Conservation (phyloP, 2,888 invertebrate species). For the Agriopis leucophaearia region DNA sequence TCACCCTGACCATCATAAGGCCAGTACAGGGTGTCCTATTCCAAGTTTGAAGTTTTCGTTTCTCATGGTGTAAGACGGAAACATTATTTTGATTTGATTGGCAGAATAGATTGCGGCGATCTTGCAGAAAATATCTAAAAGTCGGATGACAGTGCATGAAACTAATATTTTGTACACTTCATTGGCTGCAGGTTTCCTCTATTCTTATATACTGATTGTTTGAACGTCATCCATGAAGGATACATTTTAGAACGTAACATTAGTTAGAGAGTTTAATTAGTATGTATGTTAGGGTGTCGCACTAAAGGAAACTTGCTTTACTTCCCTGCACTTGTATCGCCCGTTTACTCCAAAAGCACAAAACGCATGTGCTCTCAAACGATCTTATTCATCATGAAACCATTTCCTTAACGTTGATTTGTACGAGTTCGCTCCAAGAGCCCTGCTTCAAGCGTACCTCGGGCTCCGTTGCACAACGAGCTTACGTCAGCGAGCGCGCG, state of each 20-base stretch:
- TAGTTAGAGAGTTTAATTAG: background rate
- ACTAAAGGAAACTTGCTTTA: background rate
- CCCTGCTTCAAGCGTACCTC: conserved; percentile 82
- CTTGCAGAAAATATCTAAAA: too few relatives aligned
- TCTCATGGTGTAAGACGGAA: too few relatives aligned
- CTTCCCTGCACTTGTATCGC: background rate
- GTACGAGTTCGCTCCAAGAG: conserved; percentile 81
- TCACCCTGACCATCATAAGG: too few relatives aligned
- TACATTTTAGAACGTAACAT: too few relatives aligned
- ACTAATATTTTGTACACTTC: too few relatives aligned
- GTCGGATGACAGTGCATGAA: too few relatives aligned
- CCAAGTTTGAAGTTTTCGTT: background rate
- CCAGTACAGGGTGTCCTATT: too few relatives aligned
- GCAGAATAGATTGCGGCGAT: too few relatives aligned
- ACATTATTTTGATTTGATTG: too few relatives aligned
- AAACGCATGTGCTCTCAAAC: conserved; percentile 56
- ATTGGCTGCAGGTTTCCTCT: too few relatives aligned
- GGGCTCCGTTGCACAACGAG: conserved; percentile 85
- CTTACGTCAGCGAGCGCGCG: conserved; percentile 85
- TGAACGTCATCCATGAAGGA: too few relatives aligned
- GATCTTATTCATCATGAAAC: conserved; percentile 72
- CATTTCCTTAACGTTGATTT: conserved; percentile 82
- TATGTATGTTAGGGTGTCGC: background rate
- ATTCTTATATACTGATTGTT: too few relatives aligned
- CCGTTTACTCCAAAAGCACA: conserved; percentile 1